Percentiles rank a stretch among this genome's conserved stretches.
These are phyloP conservation scores for Acinonyx jubatus DNA, from an alignment of 2,113 vertebrate genomes.

Conservation along the genomic window DNA sequence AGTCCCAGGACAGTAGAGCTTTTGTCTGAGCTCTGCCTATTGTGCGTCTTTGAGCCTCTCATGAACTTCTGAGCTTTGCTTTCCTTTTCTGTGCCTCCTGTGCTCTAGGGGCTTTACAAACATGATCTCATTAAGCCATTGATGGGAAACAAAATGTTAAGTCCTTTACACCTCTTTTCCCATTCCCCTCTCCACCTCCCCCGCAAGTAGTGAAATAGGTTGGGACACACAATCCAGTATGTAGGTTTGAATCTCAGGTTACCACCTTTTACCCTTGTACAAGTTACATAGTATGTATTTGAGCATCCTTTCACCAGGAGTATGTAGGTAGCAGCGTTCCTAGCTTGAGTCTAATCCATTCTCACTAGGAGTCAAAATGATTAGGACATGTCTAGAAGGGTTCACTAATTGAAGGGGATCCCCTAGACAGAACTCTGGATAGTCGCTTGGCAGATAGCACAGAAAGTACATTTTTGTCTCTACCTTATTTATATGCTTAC, in stretches of 20 bases:
- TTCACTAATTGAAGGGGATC: neutral
- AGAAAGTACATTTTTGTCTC: neutral
- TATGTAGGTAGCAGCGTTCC: neutral
- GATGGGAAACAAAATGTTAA: neutral
- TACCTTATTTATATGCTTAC: neutral
- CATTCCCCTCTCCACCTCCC: neutral
- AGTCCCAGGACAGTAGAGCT: no score
- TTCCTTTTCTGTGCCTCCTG: neutral
- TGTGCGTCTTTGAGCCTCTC: neutral
- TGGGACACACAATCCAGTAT: neutral
- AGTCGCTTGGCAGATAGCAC: neutral
- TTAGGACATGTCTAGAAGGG: neutral
- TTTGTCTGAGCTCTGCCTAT: conserved; percentile 38
- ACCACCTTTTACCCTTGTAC: neutral
- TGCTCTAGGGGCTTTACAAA: neutral
- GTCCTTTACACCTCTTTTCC: neutral
- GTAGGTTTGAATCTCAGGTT: neutral
- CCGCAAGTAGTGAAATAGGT: neutral
- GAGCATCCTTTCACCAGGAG: neutral
- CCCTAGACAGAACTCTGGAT: neutral
- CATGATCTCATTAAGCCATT: neutral
- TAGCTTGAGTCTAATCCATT: neutral
- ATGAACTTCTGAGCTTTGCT: neutral
- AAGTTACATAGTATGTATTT: neutral
- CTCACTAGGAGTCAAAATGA: neutral